Evolutionary conservation across 1,140 invertebrate genomes (phyloP).

Genomic region (Notospermus geniculatus): DNA sequence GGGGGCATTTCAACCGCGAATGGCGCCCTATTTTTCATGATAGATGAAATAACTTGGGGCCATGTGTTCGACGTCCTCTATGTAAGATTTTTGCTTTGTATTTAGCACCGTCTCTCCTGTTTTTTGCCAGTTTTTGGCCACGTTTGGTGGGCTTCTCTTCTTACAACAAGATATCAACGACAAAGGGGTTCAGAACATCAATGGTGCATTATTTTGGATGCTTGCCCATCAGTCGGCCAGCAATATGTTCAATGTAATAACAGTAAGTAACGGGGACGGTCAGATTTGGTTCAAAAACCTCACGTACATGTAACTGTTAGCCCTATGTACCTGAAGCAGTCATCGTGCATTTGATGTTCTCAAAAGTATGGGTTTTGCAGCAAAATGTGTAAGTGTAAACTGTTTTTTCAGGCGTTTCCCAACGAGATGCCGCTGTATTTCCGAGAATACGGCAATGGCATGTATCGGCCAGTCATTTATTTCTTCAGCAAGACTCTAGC

Average conservation of each 20-base stretch:
- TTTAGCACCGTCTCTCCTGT: too few species aligned
- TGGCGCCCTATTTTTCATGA: too few species aligned
- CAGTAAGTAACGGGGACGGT: conserved; percentile 28
- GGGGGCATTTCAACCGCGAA: too few species aligned
- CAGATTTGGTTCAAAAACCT: background rate
- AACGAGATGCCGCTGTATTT: conserved; percentile 88
- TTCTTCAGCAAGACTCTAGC: conserved; percentile 89
- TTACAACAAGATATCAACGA: conserved; percentile 84
- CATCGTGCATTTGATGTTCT: too few species aligned
- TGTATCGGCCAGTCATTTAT: conserved; percentile 91
- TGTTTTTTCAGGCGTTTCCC: conserved; percentile 77
- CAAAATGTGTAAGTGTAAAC: too few species aligned
- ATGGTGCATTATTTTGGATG: conserved; percentile 90
- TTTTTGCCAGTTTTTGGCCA: conserved; percentile 75
- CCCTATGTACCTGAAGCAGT: too few species aligned
- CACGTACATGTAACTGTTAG: too few species aligned
- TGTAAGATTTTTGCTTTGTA: too few species aligned
- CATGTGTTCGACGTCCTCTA: too few species aligned
- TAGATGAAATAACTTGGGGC: background rate
- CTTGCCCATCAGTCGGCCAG: conserved; percentile 74
- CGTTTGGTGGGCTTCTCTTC: conserved; percentile 86
- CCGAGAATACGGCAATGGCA: conserved; percentile 84
- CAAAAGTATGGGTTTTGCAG: too few species aligned
- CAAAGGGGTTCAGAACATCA: conserved; percentile 92
- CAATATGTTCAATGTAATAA: conserved; percentile 51